A percentile compares a stretch with the other conserved stretches of the same genome.
phyloP scores from a whole-genome alignment of 2,797 vertebrate genomes.

The Thripadectes ignobilis region DNA sequence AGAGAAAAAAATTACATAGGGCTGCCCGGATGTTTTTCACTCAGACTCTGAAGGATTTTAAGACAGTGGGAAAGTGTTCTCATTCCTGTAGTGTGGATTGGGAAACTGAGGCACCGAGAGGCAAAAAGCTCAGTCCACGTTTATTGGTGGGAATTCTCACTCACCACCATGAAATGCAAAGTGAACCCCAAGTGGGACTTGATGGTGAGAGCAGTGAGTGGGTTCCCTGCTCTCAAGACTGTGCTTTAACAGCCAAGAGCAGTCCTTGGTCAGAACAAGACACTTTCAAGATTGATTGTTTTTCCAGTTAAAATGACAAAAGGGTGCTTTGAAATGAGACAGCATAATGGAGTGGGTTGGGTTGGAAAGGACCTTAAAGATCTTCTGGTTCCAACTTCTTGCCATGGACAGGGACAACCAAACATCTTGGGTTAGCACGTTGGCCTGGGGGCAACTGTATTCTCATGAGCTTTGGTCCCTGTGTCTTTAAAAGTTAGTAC shows the following conservation, averaged over 20 bases:
- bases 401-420: not conserved
- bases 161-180: not conserved
- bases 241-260: not conserved
- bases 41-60: not conserved
- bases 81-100: fast-evolving
- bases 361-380: not conserved
- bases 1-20: fast-evolving
- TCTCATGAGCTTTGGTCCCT: not conserved
- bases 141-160: not conserved
- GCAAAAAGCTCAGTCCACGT: not conserved
- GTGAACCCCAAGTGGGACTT: not conserved
- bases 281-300: not conserved
- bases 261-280: not conserved
- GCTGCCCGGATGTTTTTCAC: not conserved
- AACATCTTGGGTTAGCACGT: not conserved
- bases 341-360: not conserved
- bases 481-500: not conserved
- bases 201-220: not conserved
- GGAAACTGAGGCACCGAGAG: not conserved
- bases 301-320: not conserved
- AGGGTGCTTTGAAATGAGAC: not conserved
- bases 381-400: not conserved
- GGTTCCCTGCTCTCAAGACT: not conserved
- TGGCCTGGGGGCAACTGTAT: not conserved
- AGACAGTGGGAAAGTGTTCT: not conserved